Percentiles rank a stretch among this genome's conserved stretches.
phyloP scores from a whole-genome alignment of 2,888 invertebrate genomes.

The Dasypolia templi region DNA sequence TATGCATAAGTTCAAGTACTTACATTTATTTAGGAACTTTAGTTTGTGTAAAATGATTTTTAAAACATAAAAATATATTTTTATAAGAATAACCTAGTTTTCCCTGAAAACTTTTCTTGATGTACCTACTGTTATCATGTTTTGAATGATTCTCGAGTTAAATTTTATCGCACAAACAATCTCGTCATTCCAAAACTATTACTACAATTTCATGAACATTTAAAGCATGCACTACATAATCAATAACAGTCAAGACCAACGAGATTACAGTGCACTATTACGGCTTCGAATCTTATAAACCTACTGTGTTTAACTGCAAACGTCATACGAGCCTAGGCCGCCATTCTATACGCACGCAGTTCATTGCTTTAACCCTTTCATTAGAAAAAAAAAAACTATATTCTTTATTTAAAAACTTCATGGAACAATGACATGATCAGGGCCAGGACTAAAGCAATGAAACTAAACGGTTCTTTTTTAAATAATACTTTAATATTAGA shows the following conservation, averaged over 20 bases:
- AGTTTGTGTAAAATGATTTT: background rate
- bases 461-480: constrained; percentile 78
- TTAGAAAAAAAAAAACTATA: constrained; percentile 52
- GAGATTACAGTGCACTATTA: constrained; percentile 71
- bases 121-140: constrained; percentile 18
- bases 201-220: constrained; percentile 53
- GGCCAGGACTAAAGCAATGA: constrained; percentile 89
- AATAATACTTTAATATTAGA: constrained; percentile 79
- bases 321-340: constrained; percentile 53
- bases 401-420: constrained; percentile 43
- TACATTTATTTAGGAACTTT: background rate
- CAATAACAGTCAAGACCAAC: constrained; percentile 71
- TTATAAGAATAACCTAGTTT: background rate
- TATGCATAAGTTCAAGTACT: background rate
- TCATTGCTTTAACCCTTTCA: constrained; percentile 88
- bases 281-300: constrained; percentile 71
- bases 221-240: constrained; percentile 60
- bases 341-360: constrained; percentile 68
- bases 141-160: constrained; percentile 25
- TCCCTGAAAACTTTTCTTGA: constrained; percentile 8
- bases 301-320: constrained; percentile 36
- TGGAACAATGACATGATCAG: constrained; percentile 61
- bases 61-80: background rate
- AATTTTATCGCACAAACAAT: constrained; percentile 47
- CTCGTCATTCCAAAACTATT: constrained; percentile 50